Conservation (phyloP, 2,888 invertebrate species). For the Lepidocyrtoides sp. region DNA sequence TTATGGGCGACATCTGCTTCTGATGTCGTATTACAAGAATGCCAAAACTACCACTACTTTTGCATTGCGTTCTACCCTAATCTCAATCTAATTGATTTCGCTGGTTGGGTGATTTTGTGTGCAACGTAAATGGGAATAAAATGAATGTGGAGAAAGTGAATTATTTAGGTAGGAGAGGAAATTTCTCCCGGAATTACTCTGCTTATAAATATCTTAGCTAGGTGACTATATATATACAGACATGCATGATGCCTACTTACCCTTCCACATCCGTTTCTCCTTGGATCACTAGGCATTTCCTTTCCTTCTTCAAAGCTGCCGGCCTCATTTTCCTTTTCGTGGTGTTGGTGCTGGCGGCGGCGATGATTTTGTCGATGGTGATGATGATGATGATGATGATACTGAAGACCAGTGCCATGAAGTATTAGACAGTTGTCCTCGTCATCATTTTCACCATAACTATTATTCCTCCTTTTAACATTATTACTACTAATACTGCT, state of each 20-base stretch:
- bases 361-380: background rate
- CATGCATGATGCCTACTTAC: too few relatives aligned
- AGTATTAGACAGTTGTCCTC: slow-evolving; percentile 24
- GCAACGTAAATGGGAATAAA: background rate
- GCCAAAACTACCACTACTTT: too few relatives aligned
- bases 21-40: too few relatives aligned
- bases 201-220: background rate
- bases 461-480: background rate
- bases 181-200: background rate
- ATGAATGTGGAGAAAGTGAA: background rate
- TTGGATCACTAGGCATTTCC: slow-evolving; percentile 7
- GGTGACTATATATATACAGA: too few relatives aligned
- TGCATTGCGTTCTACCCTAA: background rate
- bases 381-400: background rate
- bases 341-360: background rate
- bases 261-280: slow-evolving; percentile 38
- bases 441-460: slow-evolving; percentile 11
- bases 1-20: background rate
- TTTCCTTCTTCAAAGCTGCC: background rate
- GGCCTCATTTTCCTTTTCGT: slow-evolving; percentile 36
- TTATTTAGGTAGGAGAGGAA: background rate
- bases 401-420: background rate
- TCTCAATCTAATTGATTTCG: slow-evolving; percentile 43
- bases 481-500: background rate
- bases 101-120: background rate